Conservation (phyloP, 2,113 vertebrate genomes). For the Microtus pennsylvanicus region DNA sequence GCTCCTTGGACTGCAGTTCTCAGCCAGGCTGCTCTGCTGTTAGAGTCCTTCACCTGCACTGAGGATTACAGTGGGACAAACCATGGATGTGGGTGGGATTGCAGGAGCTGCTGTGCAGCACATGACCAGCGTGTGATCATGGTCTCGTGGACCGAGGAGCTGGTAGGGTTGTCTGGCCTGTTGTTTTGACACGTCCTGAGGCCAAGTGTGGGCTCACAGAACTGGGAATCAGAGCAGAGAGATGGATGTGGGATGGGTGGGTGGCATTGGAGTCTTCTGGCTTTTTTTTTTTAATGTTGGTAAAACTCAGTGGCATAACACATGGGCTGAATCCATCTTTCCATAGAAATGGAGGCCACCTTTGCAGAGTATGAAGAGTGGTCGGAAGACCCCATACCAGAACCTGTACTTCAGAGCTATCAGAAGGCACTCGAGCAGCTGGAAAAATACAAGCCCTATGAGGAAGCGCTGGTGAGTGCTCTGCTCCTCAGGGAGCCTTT, state of each 20-base stretch:
- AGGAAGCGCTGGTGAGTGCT: slow-evolving; percentile 93
- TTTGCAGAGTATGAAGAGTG: slow-evolving; percentile 96
- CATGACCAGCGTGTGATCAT: neutral
- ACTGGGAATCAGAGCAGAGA: neutral
- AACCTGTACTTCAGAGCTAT: slow-evolving; percentile 89
- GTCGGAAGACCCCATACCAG: slow-evolving; percentile 92
- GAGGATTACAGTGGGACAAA: neutral
- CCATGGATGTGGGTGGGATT: neutral
- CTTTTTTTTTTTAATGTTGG: neutral
- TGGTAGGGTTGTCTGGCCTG: neutral
- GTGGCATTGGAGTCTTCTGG: neutral
- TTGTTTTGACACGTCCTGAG: neutral
- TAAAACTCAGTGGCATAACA: neutral
- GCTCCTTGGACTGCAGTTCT: neutral
- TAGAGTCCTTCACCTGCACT: neutral
- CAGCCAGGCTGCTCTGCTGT: neutral
- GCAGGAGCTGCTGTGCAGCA: neutral
- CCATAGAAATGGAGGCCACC: slow-evolving; percentile 94
- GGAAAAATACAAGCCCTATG: slow-evolving; percentile 92
- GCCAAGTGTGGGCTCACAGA: neutral
- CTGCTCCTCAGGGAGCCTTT: accelerated
- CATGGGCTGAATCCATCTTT: neutral
- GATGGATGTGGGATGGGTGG: neutral
- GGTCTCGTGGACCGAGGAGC: neutral
- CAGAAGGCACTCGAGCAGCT: slow-evolving; percentile 92